phyloP scores from a whole-genome alignment of 2,888 invertebrate genomes.

The Trisateles emortualis region DNA sequence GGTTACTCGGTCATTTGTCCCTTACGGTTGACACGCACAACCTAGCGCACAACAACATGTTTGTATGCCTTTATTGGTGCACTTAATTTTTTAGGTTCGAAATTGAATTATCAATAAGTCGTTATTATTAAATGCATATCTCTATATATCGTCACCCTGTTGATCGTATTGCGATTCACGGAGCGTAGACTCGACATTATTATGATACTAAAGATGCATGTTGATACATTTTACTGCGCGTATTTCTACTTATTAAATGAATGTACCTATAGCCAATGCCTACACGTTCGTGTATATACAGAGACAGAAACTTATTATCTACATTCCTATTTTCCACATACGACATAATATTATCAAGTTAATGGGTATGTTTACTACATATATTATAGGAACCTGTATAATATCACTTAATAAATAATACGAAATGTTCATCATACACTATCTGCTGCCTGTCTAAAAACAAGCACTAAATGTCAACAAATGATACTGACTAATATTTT shows the following conservation, averaged over 20 bases:
- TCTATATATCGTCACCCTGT: constrained; percentile 3
- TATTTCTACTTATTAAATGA: constrained; percentile 5
- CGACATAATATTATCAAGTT: constrained; percentile 21
- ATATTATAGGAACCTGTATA: constrained; percentile 22
- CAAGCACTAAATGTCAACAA: background rate
- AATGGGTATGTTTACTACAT: constrained; percentile 29
- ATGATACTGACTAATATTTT: constrained; percentile 27
- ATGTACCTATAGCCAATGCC: constrained; percentile 9
- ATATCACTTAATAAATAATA: constrained; percentile 22
- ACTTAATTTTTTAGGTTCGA: constrained; percentile 33
- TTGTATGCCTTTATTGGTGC: constrained; percentile 56
- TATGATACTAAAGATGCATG: constrained; percentile 4
- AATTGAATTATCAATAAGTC: constrained; percentile 18
- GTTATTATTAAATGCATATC: constrained; percentile 12
- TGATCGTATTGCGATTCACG: background rate
- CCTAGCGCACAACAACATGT: constrained; percentile 60
- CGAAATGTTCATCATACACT: constrained; percentile 13
- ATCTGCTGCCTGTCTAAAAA: constrained; percentile 8
- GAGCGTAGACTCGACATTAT: background rate
- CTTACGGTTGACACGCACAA: constrained; percentile 71
- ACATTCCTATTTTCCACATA: constrained; percentile 26
- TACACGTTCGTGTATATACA: constrained; percentile 6
- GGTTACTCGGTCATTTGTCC: constrained; percentile 80
- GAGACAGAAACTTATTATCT: constrained; percentile 12
- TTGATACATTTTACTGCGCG: constrained; percentile 2